Evolutionary conservation across 2,888 invertebrate genomes (phyloP), one percentile per base, ranked within the genome.

Genomic region (Athetis lepigone): DNA sequence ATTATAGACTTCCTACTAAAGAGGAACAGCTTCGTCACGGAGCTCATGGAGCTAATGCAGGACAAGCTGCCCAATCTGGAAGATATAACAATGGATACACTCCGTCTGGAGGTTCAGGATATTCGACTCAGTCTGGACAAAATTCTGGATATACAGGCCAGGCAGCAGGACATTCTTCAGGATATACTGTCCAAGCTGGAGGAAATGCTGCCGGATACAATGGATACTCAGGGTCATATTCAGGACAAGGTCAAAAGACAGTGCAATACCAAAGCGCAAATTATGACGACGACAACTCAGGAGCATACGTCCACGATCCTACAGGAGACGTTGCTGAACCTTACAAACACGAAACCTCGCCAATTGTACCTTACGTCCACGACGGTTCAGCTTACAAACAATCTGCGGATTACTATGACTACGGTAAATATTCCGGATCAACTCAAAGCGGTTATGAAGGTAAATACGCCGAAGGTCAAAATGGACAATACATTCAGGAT

Each of bases 281-380:
- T 65, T 85, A 86, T 55, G 85, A 91, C n/a, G 84, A 83, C 27
- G 90, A 92, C 37, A 83, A 89, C 52, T 90, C 94, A 16, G 95
- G 95, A n/a, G 89, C 90, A 2, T 95, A 95, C 73, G 86, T 93
- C 3, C 95, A 95, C 70, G 95, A 95, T 71, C 91, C 94, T 65
- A 83, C 92, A 4, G 95, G 95, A 29, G 95, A 95, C 62, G 86
- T 88, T 39, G 94, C 94, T 2, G 89, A 87, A 59, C 94, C 94
- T 18, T 95, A 95, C 75, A 88, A 82, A 63, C 95, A 95, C 66
- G 75, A 88, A n/a, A 89, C 85, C 29, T 87, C 92, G 0, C 89
- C 90, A 27, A 84, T 80, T 7, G 88, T 86, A n/a, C 91, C 93
- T 5, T 95, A 95, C 63, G 57, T 85, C 2, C 94, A 94, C 51